Percentiles rank a stretch among this genome's conserved stretches.
Evolutionary conservation across 2,113 vertebrate genomes (phyloP).

Genomic region (Malurus elegans): DNA sequence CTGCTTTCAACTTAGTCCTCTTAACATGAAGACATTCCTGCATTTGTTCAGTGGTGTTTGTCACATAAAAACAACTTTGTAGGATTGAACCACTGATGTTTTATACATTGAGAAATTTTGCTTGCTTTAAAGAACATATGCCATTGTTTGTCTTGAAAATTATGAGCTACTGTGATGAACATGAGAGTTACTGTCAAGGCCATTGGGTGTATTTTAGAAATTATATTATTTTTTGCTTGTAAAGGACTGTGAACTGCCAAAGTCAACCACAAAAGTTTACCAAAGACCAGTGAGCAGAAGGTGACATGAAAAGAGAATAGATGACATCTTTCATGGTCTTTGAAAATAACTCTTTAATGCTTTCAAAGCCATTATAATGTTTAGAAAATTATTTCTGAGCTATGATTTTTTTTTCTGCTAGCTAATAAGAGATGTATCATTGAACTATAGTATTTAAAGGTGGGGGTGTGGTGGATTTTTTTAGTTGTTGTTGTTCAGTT

Average conservation of each 20-base stretch:
- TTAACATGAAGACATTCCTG: background rate
- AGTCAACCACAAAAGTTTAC: background rate
- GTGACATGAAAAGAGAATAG: background rate
- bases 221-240: background rate
- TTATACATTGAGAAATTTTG: background rate
- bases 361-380: background rate
- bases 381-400: background rate
- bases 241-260: background rate
- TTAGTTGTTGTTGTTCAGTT: background rate
- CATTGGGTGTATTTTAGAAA: background rate
- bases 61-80: background rate
- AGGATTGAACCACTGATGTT: background rate
- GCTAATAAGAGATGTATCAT: background rate
- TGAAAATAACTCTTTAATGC: background rate
- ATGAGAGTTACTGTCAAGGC: background rate
- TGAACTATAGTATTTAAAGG: background rate
- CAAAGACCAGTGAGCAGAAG: background rate
- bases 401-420: background rate
- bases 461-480: rapidly evolving
- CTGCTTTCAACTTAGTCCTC: background rate
- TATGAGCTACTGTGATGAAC: background rate
- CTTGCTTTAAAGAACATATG: background rate
- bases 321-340: background rate
- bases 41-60: background rate
- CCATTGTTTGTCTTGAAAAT: background rate